Evolutionary conservation across 1,140 invertebrate species (phyloP).

Genomic region (Plodia interpunctella): DNA sequence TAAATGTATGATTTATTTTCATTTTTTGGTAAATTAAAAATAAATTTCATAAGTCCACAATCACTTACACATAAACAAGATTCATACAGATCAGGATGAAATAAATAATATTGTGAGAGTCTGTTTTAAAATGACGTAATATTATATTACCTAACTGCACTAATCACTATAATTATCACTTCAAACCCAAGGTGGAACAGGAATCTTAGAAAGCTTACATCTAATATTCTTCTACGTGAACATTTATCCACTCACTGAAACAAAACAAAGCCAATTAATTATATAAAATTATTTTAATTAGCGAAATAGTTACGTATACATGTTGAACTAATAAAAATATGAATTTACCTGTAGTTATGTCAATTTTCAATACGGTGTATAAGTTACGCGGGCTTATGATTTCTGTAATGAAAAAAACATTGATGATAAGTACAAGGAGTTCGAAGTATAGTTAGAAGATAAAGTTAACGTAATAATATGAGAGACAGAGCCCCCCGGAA

Average conservation of each 20-base stretch:
- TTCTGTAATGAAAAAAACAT: slow-evolving; percentile 51
- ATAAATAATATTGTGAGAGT: slow-evolving; percentile 73
- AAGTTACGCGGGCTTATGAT: slow-evolving; percentile 59
- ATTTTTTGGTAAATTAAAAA: slow-evolving; percentile 76
- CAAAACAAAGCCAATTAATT: slow-evolving; percentile 20
- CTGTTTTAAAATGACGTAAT: slow-evolving; percentile 59
- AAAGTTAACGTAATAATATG: too few species aligned
- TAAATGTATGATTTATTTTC: slow-evolving; percentile 71
- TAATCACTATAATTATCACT: slow-evolving; percentile 73
- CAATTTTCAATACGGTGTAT: slow-evolving; percentile 44
- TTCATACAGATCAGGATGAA: slow-evolving; percentile 73
- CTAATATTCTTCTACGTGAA: slow-evolving; percentile 66
- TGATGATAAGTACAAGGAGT: too few species aligned
- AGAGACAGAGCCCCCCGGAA: too few species aligned
- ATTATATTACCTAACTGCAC: slow-evolving; percentile 67
- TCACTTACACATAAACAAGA: slow-evolving; percentile 70
- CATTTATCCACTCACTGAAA: slow-evolving; percentile 51
- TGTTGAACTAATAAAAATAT: too few species aligned
- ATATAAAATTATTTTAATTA: background rate
- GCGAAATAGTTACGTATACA: too few species aligned
- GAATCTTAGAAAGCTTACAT: slow-evolving; percentile 70
- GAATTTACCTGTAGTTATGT: slow-evolving; percentile 43
- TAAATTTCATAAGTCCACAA: slow-evolving; percentile 69
- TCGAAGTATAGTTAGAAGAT: too few species aligned
- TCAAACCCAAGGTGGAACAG: slow-evolving; percentile 66